Percentiles rank a stretch among this genome's conserved stretches.
phyloP scores from a whole-genome alignment of 92 coral and sea anemone genomes.

The Epizoanthus fatuus region DNA sequence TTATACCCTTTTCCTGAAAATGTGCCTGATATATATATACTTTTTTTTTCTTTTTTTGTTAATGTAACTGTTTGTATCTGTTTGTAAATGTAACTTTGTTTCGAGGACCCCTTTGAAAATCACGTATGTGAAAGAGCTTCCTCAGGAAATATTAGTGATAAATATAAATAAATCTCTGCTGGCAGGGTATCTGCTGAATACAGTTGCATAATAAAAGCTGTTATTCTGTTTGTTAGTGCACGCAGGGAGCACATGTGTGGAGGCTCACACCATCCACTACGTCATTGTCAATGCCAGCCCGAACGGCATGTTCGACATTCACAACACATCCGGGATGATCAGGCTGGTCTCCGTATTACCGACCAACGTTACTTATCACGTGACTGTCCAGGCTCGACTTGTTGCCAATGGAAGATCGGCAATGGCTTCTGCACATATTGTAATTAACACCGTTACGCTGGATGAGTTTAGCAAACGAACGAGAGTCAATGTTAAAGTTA shows the following conservation, averaged over 20 bases:
- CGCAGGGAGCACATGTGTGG: conserved; percentile 35
- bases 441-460: conserved; percentile 29
- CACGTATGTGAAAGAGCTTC: too few relatives aligned
- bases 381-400: conserved; percentile 48
- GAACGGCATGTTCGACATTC: conserved; percentile 24
- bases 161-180: too few relatives aligned
- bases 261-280: conserved; percentile 34
- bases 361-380: conserved; percentile 34
- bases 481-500: conserved; percentile 38
- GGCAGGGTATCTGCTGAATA: too few relatives aligned
- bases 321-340: conserved; percentile 60
- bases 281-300: conserved; percentile 50
- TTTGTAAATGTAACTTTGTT: too few relatives aligned
- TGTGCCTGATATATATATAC: too few relatives aligned
- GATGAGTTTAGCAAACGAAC: conserved; percentile 28
- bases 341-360: conserved; percentile 10
- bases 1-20: too few relatives aligned
- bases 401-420: background rate
- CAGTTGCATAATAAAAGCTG: background rate
- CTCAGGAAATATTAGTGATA: too few relatives aligned
- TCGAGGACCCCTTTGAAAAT: too few relatives aligned
- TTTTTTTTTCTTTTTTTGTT: too few relatives aligned
- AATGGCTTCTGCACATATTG: conserved; percentile 3
- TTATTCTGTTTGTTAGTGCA: conserved; percentile 36
- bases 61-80: too few relatives aligned